Evolutionary conservation across 2,888 invertebrate species (phyloP), one percentile per base, ranked within the genome.

Genomic region (Scrobipalpa atriplicella): DNA sequence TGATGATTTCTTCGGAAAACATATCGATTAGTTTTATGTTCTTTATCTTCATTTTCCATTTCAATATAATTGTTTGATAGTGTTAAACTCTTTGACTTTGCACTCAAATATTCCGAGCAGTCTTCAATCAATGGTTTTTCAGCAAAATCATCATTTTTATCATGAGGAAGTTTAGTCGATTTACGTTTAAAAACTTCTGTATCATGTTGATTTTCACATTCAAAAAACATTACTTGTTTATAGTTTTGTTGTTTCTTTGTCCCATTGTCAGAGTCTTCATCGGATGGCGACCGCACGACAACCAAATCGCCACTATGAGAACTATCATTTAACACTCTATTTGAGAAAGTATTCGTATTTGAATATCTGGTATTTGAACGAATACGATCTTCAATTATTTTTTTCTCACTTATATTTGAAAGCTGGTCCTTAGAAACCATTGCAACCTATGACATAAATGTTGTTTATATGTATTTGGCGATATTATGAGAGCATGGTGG

Each of bases 401-500:
- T 64, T 67, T 65, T 67, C 67, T 64, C 68, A 52, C 21, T 39
- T 64, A 62, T 66, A 19, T 41, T 51, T 51, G 10, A 62, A 18
- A 16, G 36, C 43, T 70, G 67, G 10, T 21, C 29, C 29, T 56
- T 21, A 29, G 29, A 21, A 29, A 66, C 47, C 66, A 63, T 62
- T 36, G 66, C 71, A 11, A 80, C 82, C 83, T 84, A 78, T 73
- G 76, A 71, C 66, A 70, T 75, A 79, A 78, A 21, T 16, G 16
- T 9, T 29, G 21, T 7, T 5, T 36, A 39, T 61, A 18, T 36
- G 63, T 65, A 36, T 64, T 39, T 19, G 64, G 51, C 60, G 67
- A 58, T 13, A 21, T 54, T 36, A 19, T 18, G 10, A 52, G 36
- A 21, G 72, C 76, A 82, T 80, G 80, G 80, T 81, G 81, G 82